Evolutionary conservation across 2,113 vertebrate genomes (phyloP).

Genomic region (Colius striatus): DNA sequence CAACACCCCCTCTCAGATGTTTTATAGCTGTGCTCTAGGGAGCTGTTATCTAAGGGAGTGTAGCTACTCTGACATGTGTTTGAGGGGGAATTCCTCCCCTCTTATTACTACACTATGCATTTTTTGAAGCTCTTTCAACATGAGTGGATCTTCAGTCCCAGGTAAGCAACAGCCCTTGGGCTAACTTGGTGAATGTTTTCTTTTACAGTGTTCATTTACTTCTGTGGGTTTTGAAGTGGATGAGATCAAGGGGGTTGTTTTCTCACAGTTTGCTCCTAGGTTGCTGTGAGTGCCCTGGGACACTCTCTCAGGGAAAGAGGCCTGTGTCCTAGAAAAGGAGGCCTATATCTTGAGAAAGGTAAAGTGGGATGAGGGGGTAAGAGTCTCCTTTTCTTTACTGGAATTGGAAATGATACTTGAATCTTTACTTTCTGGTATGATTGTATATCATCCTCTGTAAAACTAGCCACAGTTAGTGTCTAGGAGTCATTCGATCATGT

Average conservation of each 20-base stretch:
- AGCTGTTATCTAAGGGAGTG: background rate
- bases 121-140: background rate
- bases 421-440: background rate
- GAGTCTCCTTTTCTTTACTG: background rate
- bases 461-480: background rate
- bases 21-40: background rate
- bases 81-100: background rate
- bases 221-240: background rate
- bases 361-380: background rate
- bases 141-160: background rate
- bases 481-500: background rate
- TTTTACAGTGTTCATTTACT: background rate
- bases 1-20: background rate
- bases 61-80: background rate
- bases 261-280: background rate
- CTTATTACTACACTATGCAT: fast-evolving
- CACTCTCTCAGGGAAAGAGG: background rate
- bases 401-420: background rate
- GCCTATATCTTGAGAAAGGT: background rate
- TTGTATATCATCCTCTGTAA: background rate
- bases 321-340: background rate
- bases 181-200: background rate
- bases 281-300: background rate
- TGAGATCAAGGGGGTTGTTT: background rate
- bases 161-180: background rate